Evolutionary conservation across 2,797 vertebrate species (phyloP).

Genomic region (Megalops cyprinoides): DNA sequence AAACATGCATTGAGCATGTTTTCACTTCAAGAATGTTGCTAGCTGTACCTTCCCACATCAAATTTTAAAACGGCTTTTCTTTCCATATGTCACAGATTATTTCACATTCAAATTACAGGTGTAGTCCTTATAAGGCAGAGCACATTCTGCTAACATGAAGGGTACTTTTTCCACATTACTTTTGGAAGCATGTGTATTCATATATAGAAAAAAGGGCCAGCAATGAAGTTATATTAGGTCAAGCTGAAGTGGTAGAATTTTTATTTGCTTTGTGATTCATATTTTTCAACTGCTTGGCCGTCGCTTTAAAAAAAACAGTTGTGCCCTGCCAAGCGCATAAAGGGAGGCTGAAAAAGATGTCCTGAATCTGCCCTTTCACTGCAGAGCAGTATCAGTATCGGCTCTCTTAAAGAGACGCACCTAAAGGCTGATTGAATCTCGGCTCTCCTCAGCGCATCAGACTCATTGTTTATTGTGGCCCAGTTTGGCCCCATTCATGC

Average conservation of each 20-base stretch:
- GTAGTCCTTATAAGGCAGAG: not conserved
- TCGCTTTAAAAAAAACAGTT: not conserved
- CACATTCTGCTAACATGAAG: not conserved
- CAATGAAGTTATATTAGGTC: no score
- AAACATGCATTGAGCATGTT: not conserved
- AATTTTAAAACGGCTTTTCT: no score
- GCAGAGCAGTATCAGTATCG: not conserved
- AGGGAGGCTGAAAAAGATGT: not conserved
- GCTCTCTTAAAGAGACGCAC: no score
- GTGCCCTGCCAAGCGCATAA: not conserved
- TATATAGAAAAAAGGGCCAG: not conserved
- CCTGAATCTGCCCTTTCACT: not conserved
- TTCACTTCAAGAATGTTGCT: no score
- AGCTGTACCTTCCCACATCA: no score
- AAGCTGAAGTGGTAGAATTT: not conserved
- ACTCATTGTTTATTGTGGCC: slow-evolving; percentile 9
- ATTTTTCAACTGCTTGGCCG: no score
- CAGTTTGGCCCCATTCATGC: not conserved
- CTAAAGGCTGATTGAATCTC: slow-evolving; percentile 6
- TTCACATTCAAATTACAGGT: not conserved
- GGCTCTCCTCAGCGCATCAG: no score
- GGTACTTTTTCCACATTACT: not conserved
- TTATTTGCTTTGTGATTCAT: not conserved
- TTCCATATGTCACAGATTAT: not conserved
- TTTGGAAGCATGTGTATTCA: not conserved